These are phyloP conservation scores for Microtus pennsylvanicus DNA, from an alignment of 2,113 vertebrate genomes.

Conservation along the genomic window DNA sequence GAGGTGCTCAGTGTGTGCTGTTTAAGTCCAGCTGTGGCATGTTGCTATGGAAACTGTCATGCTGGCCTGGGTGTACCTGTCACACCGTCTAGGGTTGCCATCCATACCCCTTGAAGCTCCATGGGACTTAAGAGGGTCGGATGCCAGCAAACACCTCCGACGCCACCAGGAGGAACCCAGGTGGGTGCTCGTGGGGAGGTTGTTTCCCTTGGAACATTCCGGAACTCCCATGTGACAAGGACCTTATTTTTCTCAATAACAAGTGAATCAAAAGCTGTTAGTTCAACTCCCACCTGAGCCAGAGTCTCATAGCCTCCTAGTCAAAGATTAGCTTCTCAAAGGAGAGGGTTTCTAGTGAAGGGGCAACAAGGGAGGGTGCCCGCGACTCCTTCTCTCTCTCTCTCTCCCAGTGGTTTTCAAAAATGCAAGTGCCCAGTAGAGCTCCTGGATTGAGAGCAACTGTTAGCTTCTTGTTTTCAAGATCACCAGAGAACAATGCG, in stretches of 20 bases:
- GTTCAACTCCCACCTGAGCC: conserved; percentile 56
- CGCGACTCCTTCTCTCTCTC: conserved; percentile 21
- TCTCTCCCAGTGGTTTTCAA: conserved; percentile 3
- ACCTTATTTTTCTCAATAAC: conserved; percentile 61
- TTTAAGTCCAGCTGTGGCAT: fast-evolving
- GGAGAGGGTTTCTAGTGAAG: conserved; percentile 57
- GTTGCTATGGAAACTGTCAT: fast-evolving
- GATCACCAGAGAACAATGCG: background rate
- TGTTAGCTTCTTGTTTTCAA: background rate
- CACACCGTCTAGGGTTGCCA: background rate
- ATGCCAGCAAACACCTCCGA: background rate
- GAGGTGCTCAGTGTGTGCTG: background rate
- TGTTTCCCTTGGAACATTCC: background rate
- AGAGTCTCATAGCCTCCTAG: conserved; percentile 49
- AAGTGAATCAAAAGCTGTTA: conserved; percentile 66
- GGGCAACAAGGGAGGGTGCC: conserved; percentile 9
- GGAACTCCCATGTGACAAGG: background rate
- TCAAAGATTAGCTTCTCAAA: conserved; percentile 56
- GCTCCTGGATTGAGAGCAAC: background rate
- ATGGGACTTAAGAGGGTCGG: background rate
- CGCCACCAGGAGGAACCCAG: too few species aligned
- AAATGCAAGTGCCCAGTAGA: background rate
- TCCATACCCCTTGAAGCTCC: fast-evolving
- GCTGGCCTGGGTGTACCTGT: background rate
- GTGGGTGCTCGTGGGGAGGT: too few species aligned